Base-by-base conservation (phyloP, 2,888 invertebrate species). In the Stenichneumon culpator region DNA sequence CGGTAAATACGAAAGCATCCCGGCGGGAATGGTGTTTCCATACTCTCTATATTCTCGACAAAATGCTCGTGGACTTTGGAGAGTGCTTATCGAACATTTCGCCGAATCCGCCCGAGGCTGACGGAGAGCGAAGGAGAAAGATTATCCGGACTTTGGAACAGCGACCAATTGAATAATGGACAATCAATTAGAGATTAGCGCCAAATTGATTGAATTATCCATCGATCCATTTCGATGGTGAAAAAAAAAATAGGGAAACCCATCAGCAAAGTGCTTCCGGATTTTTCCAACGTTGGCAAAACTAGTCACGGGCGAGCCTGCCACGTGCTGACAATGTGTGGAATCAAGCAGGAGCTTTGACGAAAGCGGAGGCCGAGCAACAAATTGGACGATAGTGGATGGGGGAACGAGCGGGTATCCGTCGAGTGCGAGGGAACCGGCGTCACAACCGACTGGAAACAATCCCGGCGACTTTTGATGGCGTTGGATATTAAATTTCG, bases 401-500 rank as follows among this genome's bases (percentile, higher is more conserved):
- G 16, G 14, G 44, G 36, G 19, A 47, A 47, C 69, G 52, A 36
- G 60, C 44, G 44, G 28, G 72, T 67, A 50, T 57, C n/a, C 36
- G 32, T 28, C 54, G 3, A 47, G 68, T 39, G 54, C 82, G 65
- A 86, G 88, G 87, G 86, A 63, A n/a, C 63, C 16, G 87, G 91
- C 91, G 91, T 91, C 90, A 90, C 91, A 90, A 90, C 91, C 88
- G 88, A 89, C 89, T 89, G 88, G 90, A 89, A 93, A 93, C 93
- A 93, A 93, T 93, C 89, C 92, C 89, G 87, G 90, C 88, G 92
- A 93, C 93, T 93, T 93, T 93, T 93, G 92, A 93, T 93, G 92
- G 91, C 92, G 91, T 89, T 92, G 92, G 93, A 93, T 93, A 93
- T 93, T 93, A 93, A 93, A 93, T 93, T 93, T 93, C 89, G 90